Evolutionary conservation across 2,113 vertebrate species (phyloP), one percentile per base, ranked within the genome.

Genomic region (Spermophilus dauricus): DNA sequence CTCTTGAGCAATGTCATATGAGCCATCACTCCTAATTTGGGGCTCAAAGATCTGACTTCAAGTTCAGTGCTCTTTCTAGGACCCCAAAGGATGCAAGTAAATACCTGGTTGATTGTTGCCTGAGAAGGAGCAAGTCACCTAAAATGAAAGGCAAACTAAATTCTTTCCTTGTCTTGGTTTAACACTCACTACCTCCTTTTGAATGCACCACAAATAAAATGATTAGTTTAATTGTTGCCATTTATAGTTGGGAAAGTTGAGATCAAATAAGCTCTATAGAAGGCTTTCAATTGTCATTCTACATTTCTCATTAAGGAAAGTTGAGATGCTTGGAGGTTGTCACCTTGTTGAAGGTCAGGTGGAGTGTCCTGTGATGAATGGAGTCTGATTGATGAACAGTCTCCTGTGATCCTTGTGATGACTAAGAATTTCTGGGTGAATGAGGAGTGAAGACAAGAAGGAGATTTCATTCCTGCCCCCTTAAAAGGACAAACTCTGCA

Each of bases 141-240:
- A 84, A 86, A 93, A 81, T 88, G 67, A 69, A 93, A 91, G 67
- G 18, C 69, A 89, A 56, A 69, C 53, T 85, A 91, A 48, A 72
- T 87, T 53, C 86, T 65, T 96, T 85, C 22, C 13, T 93, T 92
- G 12, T 65, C 69, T 82, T 77, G 30, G 22, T 82, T 92, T 90
- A 85, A 82, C 24, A 90, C 39, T 94, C 58, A 80, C 65, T 34
- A 58, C 37, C 63, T 91, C 61, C 61, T 97, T 96, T 86, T 58
- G 88, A 87, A 80, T 94, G 32, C 39, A 28, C 48, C 72, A 45
- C 34, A 63, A 86, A 58, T 20, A 26, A 92, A 94, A 92, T 51
- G 75, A 92, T 83, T 34, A 53, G 42, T 97, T 95, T 93, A 42
- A 48, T 95, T 95, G 14, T 86, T 97, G 70, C 73, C 81, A 45